Conservation (phyloP, 2,888 invertebrate genomes). For the Epinotia ramella region DNA sequence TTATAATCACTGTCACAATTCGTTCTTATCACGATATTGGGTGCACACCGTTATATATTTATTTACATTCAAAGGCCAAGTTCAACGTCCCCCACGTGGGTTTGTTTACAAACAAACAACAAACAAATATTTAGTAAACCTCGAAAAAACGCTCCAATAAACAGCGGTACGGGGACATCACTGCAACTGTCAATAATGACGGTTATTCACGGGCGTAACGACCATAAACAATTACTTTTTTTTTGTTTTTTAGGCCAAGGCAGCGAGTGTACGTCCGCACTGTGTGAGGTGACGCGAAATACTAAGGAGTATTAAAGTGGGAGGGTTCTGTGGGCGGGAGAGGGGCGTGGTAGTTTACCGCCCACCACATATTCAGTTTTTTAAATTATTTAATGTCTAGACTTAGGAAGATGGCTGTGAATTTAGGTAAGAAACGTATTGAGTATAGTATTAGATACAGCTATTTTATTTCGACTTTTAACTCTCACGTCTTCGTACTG, state of each 20-base stretch:
- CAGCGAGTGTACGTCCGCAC: slow-evolving; percentile 42
- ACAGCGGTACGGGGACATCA: slow-evolving; percentile 14
- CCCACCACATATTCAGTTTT: slow-evolving; percentile 47
- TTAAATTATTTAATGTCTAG: slow-evolving; percentile 56
- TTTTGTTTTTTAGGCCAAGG: not conserved
- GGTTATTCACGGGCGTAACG: slow-evolving; percentile 23
- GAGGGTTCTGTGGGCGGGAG: slow-evolving; percentile 50
- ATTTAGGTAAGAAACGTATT: slow-evolving; percentile 3
- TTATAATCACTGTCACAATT: not conserved
- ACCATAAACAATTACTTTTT: slow-evolving; percentile 32
- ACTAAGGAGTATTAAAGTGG: slow-evolving; percentile 49
- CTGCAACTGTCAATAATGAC: slow-evolving; percentile 18
- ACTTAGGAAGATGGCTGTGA: slow-evolving; percentile 53
- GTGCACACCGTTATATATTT: slow-evolving; percentile 7
- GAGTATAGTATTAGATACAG: not conserved
- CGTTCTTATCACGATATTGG: not conserved
- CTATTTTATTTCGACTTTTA: too few relatives aligned
- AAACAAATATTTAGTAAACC: slow-evolving; percentile 41
- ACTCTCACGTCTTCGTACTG: too few relatives aligned
- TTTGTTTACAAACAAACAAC: slow-evolving; percentile 63
- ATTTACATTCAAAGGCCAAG: slow-evolving; percentile 44
- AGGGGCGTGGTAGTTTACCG: slow-evolving; percentile 48
- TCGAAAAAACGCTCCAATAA: slow-evolving; percentile 30
- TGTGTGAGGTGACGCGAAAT: slow-evolving; percentile 16
- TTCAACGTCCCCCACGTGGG: slow-evolving; percentile 56